Evolutionary conservation across 2,113 vertebrate genomes (phyloP), one percentile per base, ranked within the genome.

Genomic region (Emydura subglobosa): DNA sequence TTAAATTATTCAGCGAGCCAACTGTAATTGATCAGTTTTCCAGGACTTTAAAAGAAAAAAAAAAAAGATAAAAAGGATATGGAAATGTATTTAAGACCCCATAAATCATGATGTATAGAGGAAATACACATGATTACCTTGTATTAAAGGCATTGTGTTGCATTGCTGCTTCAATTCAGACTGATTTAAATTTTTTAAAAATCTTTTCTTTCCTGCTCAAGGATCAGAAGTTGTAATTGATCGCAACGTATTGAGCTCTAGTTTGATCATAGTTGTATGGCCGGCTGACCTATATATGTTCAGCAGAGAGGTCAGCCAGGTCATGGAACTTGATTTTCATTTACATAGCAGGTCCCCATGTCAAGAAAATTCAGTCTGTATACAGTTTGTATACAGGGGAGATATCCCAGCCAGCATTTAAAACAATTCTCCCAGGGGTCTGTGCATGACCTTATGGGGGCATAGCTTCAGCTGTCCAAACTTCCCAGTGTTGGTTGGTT

Each of bases 91-190:
- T 97, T 97, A 92, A 91, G 83, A 90, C 59, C 25, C 83, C 89
- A 93, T 95, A 94, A 94, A 96, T 93, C 57, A 85, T 54, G 5
- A 93, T 83, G 49, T 42, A 87, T 82, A 89, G 89, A 82, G 84
- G 57, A 96, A 96, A 96, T 59, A 68, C 65, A 92, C 78, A 95
- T 55, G 72, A 96, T 94, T 95, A 87, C 78, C 55, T 50, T 81
- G 7, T 57, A 94, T 96, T 96, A 93, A 72, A 96, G 55, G 5
- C 21, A 83, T 91, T 97, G 96, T 87, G 87, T 83, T 96, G 90
- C 90, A 95, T 91, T 86, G 91, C n/a, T 79, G 49, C 65, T 96
- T 93, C 91, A 90, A 49, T 93, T 94, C 89, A 85, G 61, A 57
- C 68, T 91, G 17, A 79, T 83, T 90, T 49, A 4, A 11, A 50